A percentile compares a stretch with the other conserved stretches of the same genome.
Conservation (phyloP, 2,888 invertebrate species). For the Podotricha telesiphe region DNA sequence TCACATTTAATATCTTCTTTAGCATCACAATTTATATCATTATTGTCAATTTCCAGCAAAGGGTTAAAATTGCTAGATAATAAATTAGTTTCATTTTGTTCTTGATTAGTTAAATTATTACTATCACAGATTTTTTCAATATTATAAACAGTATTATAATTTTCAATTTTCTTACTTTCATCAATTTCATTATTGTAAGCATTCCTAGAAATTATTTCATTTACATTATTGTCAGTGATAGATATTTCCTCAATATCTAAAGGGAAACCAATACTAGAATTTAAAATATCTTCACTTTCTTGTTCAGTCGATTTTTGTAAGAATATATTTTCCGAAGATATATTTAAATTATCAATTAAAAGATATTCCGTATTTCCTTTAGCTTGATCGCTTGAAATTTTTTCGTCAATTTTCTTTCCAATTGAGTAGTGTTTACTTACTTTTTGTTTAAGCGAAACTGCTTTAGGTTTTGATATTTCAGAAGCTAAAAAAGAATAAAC, state of each 20-base stretch:
- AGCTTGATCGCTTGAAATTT: conserved; percentile 46
- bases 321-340: not conserved
- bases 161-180: not conserved
- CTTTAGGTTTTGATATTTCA: conserved; percentile 67
- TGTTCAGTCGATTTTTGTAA: not conserved
- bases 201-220: not conserved
- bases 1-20: not conserved
- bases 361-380: not conserved
- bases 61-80: not conserved
- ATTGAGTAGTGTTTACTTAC: conserved; percentile 64
- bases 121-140: not conserved
- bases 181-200: not conserved
- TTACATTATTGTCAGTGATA: not conserved
- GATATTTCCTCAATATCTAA: not conserved
- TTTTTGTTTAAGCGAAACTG: conserved; percentile 69
- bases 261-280: conserved; percentile 1
- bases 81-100: not conserved
- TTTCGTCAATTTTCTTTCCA: conserved; percentile 65
- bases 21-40: too few relatives aligned
- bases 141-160: not conserved
- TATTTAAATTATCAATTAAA: conserved; percentile 2
- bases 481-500: conserved; percentile 68
- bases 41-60: not conserved
- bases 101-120: not conserved
- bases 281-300: not conserved